Evolutionary conservation across 2,797 vertebrate species (phyloP), one percentile per base, ranked within the genome.

Genomic region (Lophotriccus pileatus): DNA sequence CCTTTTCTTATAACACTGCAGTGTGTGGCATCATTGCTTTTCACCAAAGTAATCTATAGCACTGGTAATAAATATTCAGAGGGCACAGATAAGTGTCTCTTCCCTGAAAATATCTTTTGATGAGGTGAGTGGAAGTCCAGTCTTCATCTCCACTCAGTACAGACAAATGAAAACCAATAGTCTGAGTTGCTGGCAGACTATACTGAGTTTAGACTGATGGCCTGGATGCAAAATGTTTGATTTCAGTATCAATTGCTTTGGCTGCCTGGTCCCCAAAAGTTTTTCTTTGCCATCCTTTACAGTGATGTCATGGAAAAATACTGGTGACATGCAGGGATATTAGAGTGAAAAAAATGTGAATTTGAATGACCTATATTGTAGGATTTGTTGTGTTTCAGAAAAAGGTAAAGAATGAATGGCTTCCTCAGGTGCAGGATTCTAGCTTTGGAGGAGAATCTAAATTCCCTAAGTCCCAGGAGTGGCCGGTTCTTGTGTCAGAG

Each of bases 401-500:
- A 53, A 56, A 79, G 68, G 37, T 44, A 39, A 84, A 72, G 62
- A 53, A 53, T 30, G 2, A 72, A 75, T 23, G 22, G 28, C 46
- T 86, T 72, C 41, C 25, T 60, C 3, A 5, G 66, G 53, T 67
- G 44, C 32, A 52, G 50, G 19, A 79, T 34, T 39, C 43, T n/a
- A n/a, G 18, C 39, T 94, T 78, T 63, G 63, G 66, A 66, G 14
- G 21, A 68, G 59, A 69, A 66, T 64, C 58, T 43, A 15, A 44
- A 69, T 46, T 58, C 49, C 52, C 36, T 30, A 8, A 32, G 43
- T 44, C 36, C 39, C 25, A 23, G 41, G 67, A 81, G 27, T 2
- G 7, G 19, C 72, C 34, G 23, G 55, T 32, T 41, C 46, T 76
- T 0, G 0, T n/a, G 46, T 17, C 3, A 1, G 30, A 66, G 34